Evolutionary conservation across 2,113 vertebrate genomes (phyloP).

Genomic region (Melozone crissalis): DNA sequence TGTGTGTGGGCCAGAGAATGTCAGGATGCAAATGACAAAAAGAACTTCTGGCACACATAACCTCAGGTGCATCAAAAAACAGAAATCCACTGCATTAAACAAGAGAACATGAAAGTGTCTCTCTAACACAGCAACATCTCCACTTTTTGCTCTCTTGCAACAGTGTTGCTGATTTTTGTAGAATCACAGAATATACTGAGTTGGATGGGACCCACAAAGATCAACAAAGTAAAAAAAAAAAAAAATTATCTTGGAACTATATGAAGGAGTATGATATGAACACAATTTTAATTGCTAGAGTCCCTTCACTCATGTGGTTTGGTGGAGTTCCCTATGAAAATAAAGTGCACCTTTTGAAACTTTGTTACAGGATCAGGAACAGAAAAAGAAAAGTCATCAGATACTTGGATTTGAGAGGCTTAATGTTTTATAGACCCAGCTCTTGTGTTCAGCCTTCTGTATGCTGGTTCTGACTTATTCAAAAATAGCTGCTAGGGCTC

Average conservation of each 20-base stretch:
- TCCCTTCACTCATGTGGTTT: fast-evolving
- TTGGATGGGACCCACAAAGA: neutral
- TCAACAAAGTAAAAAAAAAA: neutral
- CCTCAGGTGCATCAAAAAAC: neutral
- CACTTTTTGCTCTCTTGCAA: neutral
- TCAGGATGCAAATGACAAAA: neutral
- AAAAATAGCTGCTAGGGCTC: neutral
- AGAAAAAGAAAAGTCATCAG: neutral
- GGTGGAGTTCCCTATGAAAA: neutral
- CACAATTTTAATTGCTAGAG: neutral
- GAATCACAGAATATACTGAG: neutral
- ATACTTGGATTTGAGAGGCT: neutral
- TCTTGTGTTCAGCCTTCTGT: neutral
- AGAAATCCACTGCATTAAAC: neutral
- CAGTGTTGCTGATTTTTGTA: neutral
- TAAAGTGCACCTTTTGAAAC: neutral
- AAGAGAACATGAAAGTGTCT: neutral
- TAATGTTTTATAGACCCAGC: neutral
- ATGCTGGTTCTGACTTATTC: neutral
- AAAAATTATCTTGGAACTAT: neutral
- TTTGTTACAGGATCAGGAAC: neutral
- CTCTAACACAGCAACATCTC: neutral
- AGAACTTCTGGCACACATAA: neutral
- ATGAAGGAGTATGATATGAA: neutral
- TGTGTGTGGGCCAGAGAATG: neutral